A percentile compares a stretch with the other conserved stretches of the same genome.
Conservation (phyloP, 2,888 invertebrate genomes). For the Amphipoea oculea region DNA sequence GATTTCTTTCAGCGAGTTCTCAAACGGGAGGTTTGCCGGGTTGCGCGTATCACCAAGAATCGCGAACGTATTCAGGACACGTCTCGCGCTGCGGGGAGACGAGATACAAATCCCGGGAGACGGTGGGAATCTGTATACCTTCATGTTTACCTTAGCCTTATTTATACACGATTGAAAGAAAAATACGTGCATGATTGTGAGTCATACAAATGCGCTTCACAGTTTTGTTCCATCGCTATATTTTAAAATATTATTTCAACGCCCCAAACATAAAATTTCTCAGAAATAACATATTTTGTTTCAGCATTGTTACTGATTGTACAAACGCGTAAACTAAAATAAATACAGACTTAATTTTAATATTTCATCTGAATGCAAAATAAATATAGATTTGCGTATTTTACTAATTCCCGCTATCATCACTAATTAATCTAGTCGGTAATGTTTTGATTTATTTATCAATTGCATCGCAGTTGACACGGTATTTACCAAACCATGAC, state of each 20-base stretch:
- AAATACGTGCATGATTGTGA: conserved; percentile 79
- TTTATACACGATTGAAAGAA: conserved; percentile 84
- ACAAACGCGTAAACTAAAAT: conserved; percentile 30
- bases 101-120: conserved; percentile 87
- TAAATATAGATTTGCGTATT: conserved; percentile 28
- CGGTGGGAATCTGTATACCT: conserved; percentile 84
- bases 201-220: conserved; percentile 69
- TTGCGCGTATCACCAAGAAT: conserved; percentile 71
- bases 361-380: conserved; percentile 12
- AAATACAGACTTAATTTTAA: conserved; percentile 28
- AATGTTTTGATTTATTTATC: conserved; percentile 56
- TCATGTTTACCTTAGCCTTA: conserved; percentile 83
- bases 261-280: conserved; percentile 1
- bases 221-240: conserved; percentile 39
- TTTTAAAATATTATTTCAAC: conserved; percentile 19
- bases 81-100: conserved; percentile 83
- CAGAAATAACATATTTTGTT: conserved; percentile 23
- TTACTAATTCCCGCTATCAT: conserved; percentile 32
- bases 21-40: conserved; percentile 60
- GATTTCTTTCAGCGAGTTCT: conserved; percentile 66
- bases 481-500: conserved; percentile 53
- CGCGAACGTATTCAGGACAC: conserved; percentile 82
- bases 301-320: conserved; percentile 17
- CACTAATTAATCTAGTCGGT: conserved; percentile 39
- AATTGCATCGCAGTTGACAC: conserved; percentile 54